Percentiles rank a stretch among this genome's conserved stretches.
phyloP scores from a whole-genome alignment of 2,888 invertebrate species.

The Synergus umbraculus region DNA sequence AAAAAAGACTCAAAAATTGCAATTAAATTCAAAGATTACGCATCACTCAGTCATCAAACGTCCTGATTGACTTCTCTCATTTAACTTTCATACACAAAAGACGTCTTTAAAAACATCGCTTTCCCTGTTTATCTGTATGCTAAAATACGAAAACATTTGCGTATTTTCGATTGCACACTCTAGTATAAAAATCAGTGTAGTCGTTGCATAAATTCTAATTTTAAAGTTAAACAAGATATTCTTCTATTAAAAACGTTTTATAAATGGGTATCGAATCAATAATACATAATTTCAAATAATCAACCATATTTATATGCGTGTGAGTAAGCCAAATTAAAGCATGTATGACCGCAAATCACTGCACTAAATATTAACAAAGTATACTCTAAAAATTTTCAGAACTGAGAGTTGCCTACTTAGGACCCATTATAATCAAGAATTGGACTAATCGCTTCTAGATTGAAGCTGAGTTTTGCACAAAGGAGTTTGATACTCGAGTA shows the following conservation, averaged over 20 bases:
- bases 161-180: neutral
- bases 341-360: neutral
- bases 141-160: neutral
- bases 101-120: neutral
- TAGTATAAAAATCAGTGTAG: neutral
- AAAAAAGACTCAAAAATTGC: conserved; percentile 39
- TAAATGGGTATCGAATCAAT: neutral
- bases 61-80: neutral
- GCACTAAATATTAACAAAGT: neutral
- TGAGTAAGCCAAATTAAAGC: conserved; percentile 5
- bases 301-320: neutral
- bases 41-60: conserved; percentile 18
- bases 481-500: neutral
- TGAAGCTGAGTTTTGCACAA: conserved; percentile 31
- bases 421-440: conserved; percentile 2
- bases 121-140: neutral
- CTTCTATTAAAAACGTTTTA: neutral
- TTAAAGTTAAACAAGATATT: neutral
- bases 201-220: neutral
- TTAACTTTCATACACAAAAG: neutral
- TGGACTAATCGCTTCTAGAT: conserved; percentile 24
- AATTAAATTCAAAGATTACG: conserved; percentile 43
- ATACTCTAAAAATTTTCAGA: neutral
- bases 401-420: neutral
- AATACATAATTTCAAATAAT: neutral